These are phyloP conservation scores for Heliconius charithonia DNA, from an alignment of 2,888 invertebrate species.

Conservation along the genomic window DNA sequence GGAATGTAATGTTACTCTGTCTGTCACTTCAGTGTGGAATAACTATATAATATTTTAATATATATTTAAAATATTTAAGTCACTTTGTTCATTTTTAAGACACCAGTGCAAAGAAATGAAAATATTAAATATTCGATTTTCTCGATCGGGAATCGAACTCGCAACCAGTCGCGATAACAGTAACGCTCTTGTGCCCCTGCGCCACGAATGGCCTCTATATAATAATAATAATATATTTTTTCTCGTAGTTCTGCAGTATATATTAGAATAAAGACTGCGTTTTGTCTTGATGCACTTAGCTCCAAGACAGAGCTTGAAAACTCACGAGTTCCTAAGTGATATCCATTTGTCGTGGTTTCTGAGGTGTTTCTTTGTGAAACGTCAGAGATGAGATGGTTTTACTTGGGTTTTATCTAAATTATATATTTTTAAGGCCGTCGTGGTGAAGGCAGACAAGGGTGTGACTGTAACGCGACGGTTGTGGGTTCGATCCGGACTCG, in stretches of 20 bases:
- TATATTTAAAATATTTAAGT: too few species aligned
- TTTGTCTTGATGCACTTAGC: conserved; percentile 16
- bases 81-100: background rate
- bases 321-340: conserved; percentile 22
- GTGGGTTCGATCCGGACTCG: too few species aligned
- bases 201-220: too few species aligned
- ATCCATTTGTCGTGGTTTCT: conserved; percentile 16
- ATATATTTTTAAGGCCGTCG: background rate
- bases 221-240: too few species aligned
- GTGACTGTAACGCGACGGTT: too few species aligned
- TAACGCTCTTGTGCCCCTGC: too few species aligned
- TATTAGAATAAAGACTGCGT: background rate
- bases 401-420: background rate
- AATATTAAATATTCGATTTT: background rate
- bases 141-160: background rate
- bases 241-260: background rate
- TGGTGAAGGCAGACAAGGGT: too few species aligned
- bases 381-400: background rate
- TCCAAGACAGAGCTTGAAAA: conserved; percentile 11
- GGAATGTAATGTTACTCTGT: too few species aligned
- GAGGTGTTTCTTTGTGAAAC: conserved; percentile 1
- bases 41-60: too few species aligned
- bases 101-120: background rate
- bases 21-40: background rate
- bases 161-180: too few species aligned